phyloP scores from a whole-genome alignment of 2,888 invertebrate genomes.

The Lysandra coridon region DNA sequence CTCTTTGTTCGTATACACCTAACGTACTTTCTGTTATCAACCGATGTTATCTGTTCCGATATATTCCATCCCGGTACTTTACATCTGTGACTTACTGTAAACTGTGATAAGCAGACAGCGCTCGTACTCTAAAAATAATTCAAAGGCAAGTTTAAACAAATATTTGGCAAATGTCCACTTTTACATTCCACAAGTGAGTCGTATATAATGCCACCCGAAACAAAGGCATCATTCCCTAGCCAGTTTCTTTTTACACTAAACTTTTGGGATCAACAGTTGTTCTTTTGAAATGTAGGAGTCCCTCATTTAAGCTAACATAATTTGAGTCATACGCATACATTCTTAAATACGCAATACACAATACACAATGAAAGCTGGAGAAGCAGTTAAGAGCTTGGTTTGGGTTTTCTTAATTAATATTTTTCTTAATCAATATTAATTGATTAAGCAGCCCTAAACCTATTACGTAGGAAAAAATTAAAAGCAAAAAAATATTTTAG shows the following conservation, averaged over 20 bases:
- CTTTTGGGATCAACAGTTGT: constrained; percentile 8
- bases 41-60: neutral
- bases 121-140: neutral
- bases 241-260: constrained; percentile 21
- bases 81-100: neutral
- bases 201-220: constrained; percentile 18
- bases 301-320: neutral
- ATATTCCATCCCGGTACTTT: neutral
- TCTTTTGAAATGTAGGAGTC: neutral
- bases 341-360: neutral
- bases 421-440: too few relatives aligned
- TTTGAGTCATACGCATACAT: neutral
- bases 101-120: neutral
- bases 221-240: constrained; percentile 14
- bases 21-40: neutral
- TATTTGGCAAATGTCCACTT: constrained; percentile 28
- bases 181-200: constrained; percentile 25
- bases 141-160: constrained; percentile 10
- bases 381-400: neutral
- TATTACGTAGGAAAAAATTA: too few relatives aligned
- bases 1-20: neutral
- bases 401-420: too few relatives aligned
- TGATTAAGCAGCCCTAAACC: too few relatives aligned
- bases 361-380: neutral
- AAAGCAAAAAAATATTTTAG: neutral